Conservation (phyloP, 1,140 invertebrate species). For the Drosophila athabasca region DNA sequence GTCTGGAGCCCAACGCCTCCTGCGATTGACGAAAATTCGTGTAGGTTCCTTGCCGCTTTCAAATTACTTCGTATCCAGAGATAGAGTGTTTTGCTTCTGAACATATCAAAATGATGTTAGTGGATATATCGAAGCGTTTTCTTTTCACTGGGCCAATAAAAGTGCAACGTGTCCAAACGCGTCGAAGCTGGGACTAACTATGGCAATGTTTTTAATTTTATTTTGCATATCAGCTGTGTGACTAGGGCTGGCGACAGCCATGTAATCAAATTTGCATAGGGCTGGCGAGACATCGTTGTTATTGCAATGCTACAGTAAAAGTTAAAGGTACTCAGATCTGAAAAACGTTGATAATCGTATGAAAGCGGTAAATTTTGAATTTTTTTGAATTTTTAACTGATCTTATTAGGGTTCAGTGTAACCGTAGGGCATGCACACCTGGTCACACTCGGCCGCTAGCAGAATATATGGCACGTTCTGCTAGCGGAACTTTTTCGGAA, state of each 20-base stretch:
- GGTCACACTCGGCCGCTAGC: no score
- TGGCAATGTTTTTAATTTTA: constrained; percentile 36
- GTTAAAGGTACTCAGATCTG: no score
- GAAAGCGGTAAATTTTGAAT: no score
- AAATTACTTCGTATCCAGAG: constrained; percentile 62
- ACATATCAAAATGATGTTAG: constrained; percentile 55
- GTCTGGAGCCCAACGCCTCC: background rate
- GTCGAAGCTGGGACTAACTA: constrained; percentile 9
- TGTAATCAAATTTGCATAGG: background rate
- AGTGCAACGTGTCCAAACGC: constrained; percentile 52
- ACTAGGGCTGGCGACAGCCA: constrained; percentile 17
- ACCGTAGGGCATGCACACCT: no score
- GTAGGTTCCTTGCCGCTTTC: constrained; percentile 27
- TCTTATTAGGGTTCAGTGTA: no score
- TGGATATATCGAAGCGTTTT: background rate
- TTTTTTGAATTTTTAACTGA: no score
- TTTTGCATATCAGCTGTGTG: constrained; percentile 35
- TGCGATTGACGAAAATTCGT: constrained; percentile 19
- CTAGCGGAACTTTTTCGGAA: no score
- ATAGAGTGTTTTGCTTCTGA: constrained; percentile 52
- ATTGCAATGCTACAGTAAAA: no score
- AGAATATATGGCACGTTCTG: no score
- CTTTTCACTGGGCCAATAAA: constrained; percentile 40
- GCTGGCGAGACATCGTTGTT: no score
- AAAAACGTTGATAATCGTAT: no score